Percentiles rank a stretch among this genome's conserved stretches.
Evolutionary conservation across 2,888 invertebrate genomes (phyloP).

Genomic region (Hydrotaea diabolus): DNA sequence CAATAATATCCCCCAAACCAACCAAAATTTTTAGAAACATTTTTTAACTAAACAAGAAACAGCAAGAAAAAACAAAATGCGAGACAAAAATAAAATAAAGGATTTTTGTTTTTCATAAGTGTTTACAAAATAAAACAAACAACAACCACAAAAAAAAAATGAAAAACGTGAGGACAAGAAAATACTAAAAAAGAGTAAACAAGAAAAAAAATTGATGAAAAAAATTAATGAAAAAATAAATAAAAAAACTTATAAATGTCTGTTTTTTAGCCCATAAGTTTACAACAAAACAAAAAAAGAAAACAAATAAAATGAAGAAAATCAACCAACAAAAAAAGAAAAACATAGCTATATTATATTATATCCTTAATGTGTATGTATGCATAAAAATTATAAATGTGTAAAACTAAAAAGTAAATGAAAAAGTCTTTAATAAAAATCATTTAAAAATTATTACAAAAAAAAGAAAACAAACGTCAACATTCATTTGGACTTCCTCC

Average conservation of each 20-base stretch:
- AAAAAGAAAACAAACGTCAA: not conserved
- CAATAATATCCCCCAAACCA: conserved; percentile 65
- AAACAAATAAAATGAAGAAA: conserved; percentile 19
- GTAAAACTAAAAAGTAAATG: conserved; percentile 65
- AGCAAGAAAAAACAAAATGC: conserved; percentile 42
- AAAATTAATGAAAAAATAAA: conserved; percentile 58
- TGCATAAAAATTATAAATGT: conserved; percentile 67
- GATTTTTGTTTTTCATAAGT: conserved; percentile 63
- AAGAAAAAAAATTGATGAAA: conserved; percentile 64
- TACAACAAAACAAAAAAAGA: conserved; percentile 57
- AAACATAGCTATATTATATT: conserved; percentile 56
- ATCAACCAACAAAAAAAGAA: conserved; percentile 59
- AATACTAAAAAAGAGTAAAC: conserved; percentile 60
- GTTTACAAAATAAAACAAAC: conserved; percentile 60
- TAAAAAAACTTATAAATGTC: conserved; percentile 70
- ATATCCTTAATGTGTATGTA: conserved; percentile 66
- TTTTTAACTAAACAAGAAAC: conserved; percentile 71
- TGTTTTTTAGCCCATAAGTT: conserved; percentile 79
- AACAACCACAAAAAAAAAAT: conserved; percentile 35
- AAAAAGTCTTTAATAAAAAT: conserved; percentile 67
- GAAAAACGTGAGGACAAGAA: conserved; percentile 55
- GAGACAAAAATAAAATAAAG: conserved; percentile 60
- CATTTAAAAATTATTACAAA: conserved; percentile 66
- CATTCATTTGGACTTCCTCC: not conserved
- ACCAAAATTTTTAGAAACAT: conserved; percentile 72